Conservation (phyloP, 2,888 invertebrate genomes). For the Sesia bembeciformis region DNA sequence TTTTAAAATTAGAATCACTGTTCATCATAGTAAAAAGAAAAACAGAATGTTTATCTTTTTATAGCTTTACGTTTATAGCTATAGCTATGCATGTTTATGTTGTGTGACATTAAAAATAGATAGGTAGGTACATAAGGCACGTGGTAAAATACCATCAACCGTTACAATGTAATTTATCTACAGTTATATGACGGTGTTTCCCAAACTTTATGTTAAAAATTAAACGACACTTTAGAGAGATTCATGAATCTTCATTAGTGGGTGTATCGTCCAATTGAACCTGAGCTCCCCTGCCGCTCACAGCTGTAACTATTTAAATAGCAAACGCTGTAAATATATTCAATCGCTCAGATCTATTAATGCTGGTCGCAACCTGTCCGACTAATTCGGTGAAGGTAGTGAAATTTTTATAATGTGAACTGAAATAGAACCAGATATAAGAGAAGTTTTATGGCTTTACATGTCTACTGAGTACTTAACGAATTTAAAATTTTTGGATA, state of each 20-base stretch:
- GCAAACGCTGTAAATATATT: background rate
- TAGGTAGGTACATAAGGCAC: no score
- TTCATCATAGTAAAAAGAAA: no score
- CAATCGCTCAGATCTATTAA: background rate
- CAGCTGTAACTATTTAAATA: background rate
- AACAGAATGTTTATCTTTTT: no score
- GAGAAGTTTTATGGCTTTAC: slow-evolving; percentile 7
- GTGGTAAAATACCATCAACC: no score
- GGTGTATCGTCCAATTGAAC: background rate
- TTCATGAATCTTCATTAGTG: slow-evolving; percentile 11
- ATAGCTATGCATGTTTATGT: no score
- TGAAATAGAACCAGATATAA: slow-evolving; percentile 3
- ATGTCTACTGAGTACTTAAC: slow-evolving; percentile 1
- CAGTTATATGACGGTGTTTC: background rate
- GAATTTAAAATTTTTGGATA: no score
- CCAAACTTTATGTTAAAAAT: slow-evolving; percentile 1
- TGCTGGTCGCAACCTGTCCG: background rate
- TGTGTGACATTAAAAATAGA: no score
- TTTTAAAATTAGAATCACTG: no score
- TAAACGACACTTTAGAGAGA: slow-evolving; percentile 7
- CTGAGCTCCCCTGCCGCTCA: background rate
- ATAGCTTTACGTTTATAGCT: no score
- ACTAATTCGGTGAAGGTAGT: slow-evolving; percentile 10
- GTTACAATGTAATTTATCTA: no score
- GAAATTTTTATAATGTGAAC: slow-evolving; percentile 17